phyloP scores from a whole-genome alignment of 1,140 invertebrate species.

The Danaus plexippus region DNA sequence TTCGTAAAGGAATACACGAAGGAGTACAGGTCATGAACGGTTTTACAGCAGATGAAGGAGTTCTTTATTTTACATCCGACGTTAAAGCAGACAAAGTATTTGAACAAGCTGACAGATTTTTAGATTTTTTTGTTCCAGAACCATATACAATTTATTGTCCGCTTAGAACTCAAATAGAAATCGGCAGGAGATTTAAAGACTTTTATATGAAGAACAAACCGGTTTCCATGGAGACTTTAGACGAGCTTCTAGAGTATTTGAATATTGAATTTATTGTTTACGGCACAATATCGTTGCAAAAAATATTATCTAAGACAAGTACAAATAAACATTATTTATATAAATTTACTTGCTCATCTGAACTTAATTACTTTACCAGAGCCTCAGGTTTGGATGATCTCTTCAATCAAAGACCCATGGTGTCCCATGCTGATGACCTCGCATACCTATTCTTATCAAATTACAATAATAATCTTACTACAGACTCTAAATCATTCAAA shows the following conservation, averaged over 20 bases:
- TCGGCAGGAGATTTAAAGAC: constrained; percentile 31
- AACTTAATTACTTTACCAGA: constrained; percentile 23
- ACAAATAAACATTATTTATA: constrained; percentile 35
- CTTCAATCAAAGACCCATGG: constrained; percentile 13
- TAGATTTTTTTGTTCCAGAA: constrained; percentile 32
- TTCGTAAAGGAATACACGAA: constrained; percentile 33
- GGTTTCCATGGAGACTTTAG: constrained; percentile 14
- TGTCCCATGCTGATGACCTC: constrained; percentile 34
- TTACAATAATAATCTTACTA: constrained; percentile 11
- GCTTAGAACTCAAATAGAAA: constrained; percentile 22
- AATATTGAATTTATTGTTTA: constrained; percentile 21
- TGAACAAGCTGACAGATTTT: constrained; percentile 23
- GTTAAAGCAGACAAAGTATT: constrained; percentile 12
- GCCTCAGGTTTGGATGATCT: constrained; percentile 10
- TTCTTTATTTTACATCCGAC: constrained; percentile 18
- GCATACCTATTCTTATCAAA: constrained; percentile 34
- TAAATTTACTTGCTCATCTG: constrained; percentile 39
- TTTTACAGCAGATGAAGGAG: constrained; percentile 35
- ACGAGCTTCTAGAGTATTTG: constrained; percentile 21
- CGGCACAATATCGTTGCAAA: constrained; percentile 21
- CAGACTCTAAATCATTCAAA: constrained; percentile 20
- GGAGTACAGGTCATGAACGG: constrained; percentile 42
- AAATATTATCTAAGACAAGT: constrained; percentile 19
- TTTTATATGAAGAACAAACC: constrained; percentile 27
- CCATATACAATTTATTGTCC: constrained; percentile 16